Conservation (phyloP, 2,797 vertebrate genomes). For the Sciurus vulgaris region DNA sequence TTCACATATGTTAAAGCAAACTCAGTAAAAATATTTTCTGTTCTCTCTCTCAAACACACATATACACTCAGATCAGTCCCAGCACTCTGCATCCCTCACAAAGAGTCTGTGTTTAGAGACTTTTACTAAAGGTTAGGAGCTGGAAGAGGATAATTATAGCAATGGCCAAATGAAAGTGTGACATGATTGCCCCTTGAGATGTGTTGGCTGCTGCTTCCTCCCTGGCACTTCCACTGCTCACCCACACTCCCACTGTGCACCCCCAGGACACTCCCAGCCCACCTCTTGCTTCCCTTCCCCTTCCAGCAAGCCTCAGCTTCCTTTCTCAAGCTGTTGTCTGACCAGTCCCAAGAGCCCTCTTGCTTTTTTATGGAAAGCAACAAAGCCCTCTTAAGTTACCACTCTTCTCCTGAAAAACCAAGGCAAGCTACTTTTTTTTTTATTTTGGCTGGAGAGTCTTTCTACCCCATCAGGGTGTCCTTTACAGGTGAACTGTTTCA, state of each 20-base stretch:
- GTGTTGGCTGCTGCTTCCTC: background rate
- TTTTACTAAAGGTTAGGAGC: background rate
- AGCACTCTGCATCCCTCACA: background rate
- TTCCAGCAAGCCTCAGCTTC: background rate
- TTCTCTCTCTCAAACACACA: no score
- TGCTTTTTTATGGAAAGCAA: background rate
- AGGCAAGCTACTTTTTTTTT: background rate
- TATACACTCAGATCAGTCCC: no score
- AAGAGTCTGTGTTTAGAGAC: background rate
- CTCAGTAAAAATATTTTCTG: background rate
- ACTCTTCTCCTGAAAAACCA: background rate
- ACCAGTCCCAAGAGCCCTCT: background rate
- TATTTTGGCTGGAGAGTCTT: background rate
- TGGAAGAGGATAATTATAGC: background rate
- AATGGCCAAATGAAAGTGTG: background rate
- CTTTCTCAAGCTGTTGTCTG: background rate
- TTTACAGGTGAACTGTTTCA: no score
- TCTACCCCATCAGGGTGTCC: fast-evolving
- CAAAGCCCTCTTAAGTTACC: background rate
- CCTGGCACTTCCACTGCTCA: no score
- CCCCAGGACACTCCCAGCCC: background rate
- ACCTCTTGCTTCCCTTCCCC: no score
- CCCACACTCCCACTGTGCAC: background rate
- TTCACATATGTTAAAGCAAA: background rate
- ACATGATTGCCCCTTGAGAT: background rate